Base-by-base conservation (phyloP, 2,888 invertebrate species). In the Conops quadrifasciatus region DNA sequence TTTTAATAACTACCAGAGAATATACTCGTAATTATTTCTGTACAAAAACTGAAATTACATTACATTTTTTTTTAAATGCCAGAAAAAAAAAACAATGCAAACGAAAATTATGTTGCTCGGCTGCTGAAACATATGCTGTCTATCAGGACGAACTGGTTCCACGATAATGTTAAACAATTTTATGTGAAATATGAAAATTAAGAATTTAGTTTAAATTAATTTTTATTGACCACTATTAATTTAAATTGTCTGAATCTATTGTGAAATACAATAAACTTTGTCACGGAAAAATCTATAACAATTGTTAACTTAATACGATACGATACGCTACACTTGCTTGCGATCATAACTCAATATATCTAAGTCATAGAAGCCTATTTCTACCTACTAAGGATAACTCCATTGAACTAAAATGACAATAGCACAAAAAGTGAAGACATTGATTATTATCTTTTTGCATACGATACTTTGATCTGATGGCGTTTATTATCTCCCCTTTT, bases 41-140 rank as follows among this genome's bases (percentile, higher is more conserved):
- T n/a, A n/a, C n/a, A n/a, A 36, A 36, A 36, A 36, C 9, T 36
- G 36, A 36, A 7, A 63, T 49, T 63, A 21, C 21, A 67, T 21
- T 69, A 67, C 30, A 36, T 13, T 49, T 62, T 70, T 43, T 36
- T 53, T 49, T 2, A 67, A 70, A 53, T 43, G 60, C 28, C 26
- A 51, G 45, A 26, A 67, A 63, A 51, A 47, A 64, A 70, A 26
- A 58, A 67, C 63, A 70, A 58, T 72, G 49, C 7, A 60, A 71
- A 69, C 36, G 58, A 58, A 66, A 70, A 65, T 62, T 16, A 65
- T 47, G 19, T 81, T 81, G 81, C 81, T 81, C 81, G 81, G 80
- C 79, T 80, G 80, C 80, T 81, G 79, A 77, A 70, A 80, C 77
- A 81, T 81, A 80, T 79, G 79, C 80, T 80, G 79, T 78, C 80